Base-by-base conservation (phyloP, 2,888 invertebrate species). In the Drosophila niveifrons region DNA sequence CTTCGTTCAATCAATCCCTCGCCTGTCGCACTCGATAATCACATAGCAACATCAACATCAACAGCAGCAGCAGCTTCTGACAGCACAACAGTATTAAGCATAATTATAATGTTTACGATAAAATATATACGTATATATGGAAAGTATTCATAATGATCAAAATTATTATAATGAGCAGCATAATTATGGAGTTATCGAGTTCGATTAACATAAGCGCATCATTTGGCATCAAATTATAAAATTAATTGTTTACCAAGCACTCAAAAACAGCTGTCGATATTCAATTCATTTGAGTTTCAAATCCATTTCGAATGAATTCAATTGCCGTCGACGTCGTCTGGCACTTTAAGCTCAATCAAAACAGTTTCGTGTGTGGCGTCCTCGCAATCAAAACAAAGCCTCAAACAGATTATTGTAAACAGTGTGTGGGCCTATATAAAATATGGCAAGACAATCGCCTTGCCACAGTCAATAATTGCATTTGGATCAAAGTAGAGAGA, bases 1-100 rank as follows among this genome's bases (percentile, higher is more conserved):
- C 6, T 23, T 4, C 6, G 6, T 23, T 23, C 23, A 23, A 23
- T 23, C 23, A 23, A 23, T 23, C 23, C 23, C 23, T 23, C 23
- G 23, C 23, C 23, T 23, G 23, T 23, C 23, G 23, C 23, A 23
- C 6, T 23, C 23, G 23, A 23, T 23, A 23, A 23, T 23, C 23
- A 23, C 23, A 23, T 23, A 29, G 6, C 46, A 13, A 8, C 18
- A 46, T 18, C 18, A 36, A 47, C 36, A 53, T 2, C 13, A 52
- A 23, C 39, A 46, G 36, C n/a, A 41, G 2, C 51, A 57, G 34
- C n/a, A 44, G 63, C 58, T 44, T 10, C 2, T 48, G 43, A 28
- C 29, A 29, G 39, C 23, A 23, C 23, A 43, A 55, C 56, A 71
- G 56, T 67, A 63, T 63, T 67, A 63, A 61, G 43, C 55, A 31